Evolutionary conservation across 2,113 vertebrate genomes (phyloP).

Genomic region (Aspidoscelis tigris): DNA sequence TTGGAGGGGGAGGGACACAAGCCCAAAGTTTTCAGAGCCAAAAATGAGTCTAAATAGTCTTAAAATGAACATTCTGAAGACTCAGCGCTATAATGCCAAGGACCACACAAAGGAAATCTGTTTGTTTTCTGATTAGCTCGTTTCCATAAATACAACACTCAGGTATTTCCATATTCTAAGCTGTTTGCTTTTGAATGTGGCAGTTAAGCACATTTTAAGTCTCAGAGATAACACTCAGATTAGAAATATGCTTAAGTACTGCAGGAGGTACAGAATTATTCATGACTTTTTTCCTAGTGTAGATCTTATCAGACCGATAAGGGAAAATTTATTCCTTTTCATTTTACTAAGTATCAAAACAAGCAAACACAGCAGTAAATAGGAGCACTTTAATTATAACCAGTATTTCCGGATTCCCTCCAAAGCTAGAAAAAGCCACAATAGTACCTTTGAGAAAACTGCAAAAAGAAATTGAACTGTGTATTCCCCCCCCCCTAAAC

Average conservation of each 20-base stretch:
- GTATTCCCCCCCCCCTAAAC: not conserved
- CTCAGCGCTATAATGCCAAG: not conserved
- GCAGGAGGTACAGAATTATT: slow-evolving; percentile 63
- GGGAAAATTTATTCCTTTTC: slow-evolving; percentile 10
- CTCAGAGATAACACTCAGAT: slow-evolving; percentile 63
- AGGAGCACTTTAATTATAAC: not conserved
- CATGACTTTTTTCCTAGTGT: not conserved
- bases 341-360: slow-evolving; percentile 21
- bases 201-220: not conserved
- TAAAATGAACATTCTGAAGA: not conserved
- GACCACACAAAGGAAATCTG: not conserved
- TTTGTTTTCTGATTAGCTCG: not conserved
- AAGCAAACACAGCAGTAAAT: slow-evolving; percentile 10
- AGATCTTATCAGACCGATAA: not conserved
- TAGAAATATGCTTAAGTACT: slow-evolving; percentile 57
- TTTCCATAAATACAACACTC: not conserved
- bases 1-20: too few relatives aligned
- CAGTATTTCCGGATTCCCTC: not conserved
- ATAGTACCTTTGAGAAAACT: not conserved
- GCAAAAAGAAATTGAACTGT: not conserved
- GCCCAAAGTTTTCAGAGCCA: not conserved
- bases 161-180: not conserved
- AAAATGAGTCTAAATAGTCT: too few relatives aligned
- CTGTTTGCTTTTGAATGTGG: not conserved
- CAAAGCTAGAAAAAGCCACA: not conserved